Evolutionary conservation across 2,113 vertebrate species (phyloP).

Genomic region (Nycticebus coucang): DNA sequence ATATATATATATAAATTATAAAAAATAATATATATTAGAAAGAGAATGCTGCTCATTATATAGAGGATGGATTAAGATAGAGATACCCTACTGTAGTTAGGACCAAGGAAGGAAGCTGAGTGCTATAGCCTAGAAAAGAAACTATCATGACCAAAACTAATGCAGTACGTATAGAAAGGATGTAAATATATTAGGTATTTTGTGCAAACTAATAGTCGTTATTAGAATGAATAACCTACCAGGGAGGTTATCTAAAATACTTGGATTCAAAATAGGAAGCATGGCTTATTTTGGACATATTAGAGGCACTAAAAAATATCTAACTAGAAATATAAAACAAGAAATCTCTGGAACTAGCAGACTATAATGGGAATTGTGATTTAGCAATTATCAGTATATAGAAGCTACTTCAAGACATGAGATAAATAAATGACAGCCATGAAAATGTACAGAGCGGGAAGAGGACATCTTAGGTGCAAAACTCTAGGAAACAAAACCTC

Average conservation of each 20-base stretch:
- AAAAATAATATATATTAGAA: background rate
- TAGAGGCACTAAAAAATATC: background rate
- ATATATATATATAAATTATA: too few species aligned
- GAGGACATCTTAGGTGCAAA: background rate
- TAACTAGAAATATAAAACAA: background rate
- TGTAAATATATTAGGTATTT: background rate
- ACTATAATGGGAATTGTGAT: background rate
- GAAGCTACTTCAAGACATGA: background rate
- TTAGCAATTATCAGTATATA: background rate
- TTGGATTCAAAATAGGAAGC: background rate
- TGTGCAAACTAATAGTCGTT: background rate
- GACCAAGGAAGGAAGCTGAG: background rate
- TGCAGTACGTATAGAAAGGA: background rate
- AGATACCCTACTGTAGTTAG: background rate
- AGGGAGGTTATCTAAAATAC: background rate
- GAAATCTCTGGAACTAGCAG: background rate
- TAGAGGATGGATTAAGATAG: background rate
- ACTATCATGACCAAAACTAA: slow-evolving; percentile 11
- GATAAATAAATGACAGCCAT: background rate
- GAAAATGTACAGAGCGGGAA: background rate
- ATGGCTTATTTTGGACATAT: background rate
- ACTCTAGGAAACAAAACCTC: slow-evolving; percentile 3
- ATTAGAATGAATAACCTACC: background rate
- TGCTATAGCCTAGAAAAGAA: slow-evolving; percentile 12
- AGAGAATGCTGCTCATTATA: background rate